Base-by-base conservation (phyloP, 2,113 vertebrate genomes). In the Oenanthe melanoleuca region DNA sequence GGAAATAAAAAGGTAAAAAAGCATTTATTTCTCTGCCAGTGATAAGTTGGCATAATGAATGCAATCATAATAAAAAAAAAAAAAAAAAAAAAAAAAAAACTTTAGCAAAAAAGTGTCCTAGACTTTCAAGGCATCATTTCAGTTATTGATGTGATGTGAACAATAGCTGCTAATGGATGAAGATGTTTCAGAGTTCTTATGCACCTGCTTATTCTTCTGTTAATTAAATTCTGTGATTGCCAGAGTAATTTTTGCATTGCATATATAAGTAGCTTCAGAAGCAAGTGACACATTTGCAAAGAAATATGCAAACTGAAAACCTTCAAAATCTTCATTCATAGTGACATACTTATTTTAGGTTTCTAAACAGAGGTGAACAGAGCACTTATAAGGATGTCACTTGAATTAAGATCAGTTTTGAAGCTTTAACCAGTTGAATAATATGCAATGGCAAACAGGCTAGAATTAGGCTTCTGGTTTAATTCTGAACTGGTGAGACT, bases 41-140 rank as follows among this genome's bases (percentile, higher is more conserved):
- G 80, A 81, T 81, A 83, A 71, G 42, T 82, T 96, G 93, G 81
- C 38, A 96, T 94, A 97, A 97, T 89, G 77, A 95, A 95, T 85
- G 63, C 63, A 86, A 93, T 19, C 33, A 50, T 29, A 29, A 8
- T 50, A 33, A 71, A 65, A 47, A 38, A 38, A 21, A 5, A 50
- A n/a, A 47, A 16, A 29, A 92, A n/a, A n/a, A n/a, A 47, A 38
- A 38, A 21, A 5, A 50, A n/a, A 47, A 16, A 29, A 92, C 86
- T 95, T 95, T 81, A 95, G 78, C 81, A 90, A 90, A 96, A 78
- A 85, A 82, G 19, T 60, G 42, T 87, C 96, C 42, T 92, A 93
- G 77, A 84, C 73, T 96, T 97, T 97, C 89, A 96, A 89, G 96
- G 91, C 67, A 49, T 84, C 42, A 44, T 93, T 37, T 86, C 80